Evolutionary conservation across 2,888 invertebrate species (phyloP).

Genomic region (Drosophila nr. medialis): DNA sequence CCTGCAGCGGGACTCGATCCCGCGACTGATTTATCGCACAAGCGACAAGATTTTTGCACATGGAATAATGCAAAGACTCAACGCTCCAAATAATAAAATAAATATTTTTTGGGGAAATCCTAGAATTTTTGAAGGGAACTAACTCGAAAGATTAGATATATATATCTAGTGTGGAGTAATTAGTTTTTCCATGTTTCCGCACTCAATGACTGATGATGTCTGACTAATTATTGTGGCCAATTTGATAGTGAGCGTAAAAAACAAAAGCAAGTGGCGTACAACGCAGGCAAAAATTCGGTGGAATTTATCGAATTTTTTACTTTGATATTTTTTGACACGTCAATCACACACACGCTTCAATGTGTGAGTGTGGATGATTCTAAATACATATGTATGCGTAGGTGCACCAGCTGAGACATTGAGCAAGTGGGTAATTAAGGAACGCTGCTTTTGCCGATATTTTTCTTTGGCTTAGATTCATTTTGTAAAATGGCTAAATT

Average conservation of each 20-base stretch:
- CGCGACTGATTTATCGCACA: too few relatives aligned
- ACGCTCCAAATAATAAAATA: not conserved
- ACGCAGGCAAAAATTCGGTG: slow-evolving; percentile 40
- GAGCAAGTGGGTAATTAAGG: not conserved
- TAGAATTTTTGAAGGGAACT: not conserved
- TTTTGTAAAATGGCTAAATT: not conserved
- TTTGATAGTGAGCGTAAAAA: not conserved
- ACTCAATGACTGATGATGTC: not conserved
- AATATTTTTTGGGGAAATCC: too few relatives aligned
- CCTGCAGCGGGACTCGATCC: too few relatives aligned
- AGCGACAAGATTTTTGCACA: too few relatives aligned
- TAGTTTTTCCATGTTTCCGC: not conserved
- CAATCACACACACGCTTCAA: slow-evolving; percentile 26
- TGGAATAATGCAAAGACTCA: too few relatives aligned
- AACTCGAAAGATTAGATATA: not conserved
- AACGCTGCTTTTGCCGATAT: slow-evolving; percentile 24
- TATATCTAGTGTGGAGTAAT: not conserved
- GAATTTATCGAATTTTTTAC: slow-evolving; percentile 42
- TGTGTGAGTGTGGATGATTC: not conserved
- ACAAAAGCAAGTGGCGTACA: slow-evolving; percentile 19
- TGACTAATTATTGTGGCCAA: not conserved
- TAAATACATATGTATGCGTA: slow-evolving; percentile 1
- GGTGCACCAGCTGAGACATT: slow-evolving; percentile 44
- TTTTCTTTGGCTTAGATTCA: slow-evolving; percentile 1
- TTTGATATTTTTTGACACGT: slow-evolving; percentile 61